Base-by-base conservation (phyloP, 2,113 vertebrate genomes). In the Salvelinus sp. region DNA sequence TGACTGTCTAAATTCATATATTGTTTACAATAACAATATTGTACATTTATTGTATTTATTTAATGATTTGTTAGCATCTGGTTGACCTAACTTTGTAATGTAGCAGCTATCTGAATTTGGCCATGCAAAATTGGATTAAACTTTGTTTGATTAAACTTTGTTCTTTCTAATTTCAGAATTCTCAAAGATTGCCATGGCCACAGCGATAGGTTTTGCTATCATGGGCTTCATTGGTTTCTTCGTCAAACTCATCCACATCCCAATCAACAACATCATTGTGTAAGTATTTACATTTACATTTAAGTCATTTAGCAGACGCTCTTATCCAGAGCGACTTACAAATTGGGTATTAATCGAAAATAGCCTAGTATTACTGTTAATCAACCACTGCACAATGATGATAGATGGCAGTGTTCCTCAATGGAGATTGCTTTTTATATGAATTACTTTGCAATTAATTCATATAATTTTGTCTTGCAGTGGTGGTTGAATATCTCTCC, bases 191-290 rank as follows among this genome's bases (percentile, higher is more conserved):
- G 95, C 95, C 68, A 95, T 95, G 93, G 95, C 95, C 76, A 96
- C 95, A 85, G 94, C 95, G 70, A 96, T 95, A 86, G 95, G 95
- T 80, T 96, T 96, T 83, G 95, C 95, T 0, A 95, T 95, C 81
- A 96, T 96, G 95, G 95, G 94, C 80, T 96, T 96, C 90, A 96
- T 96, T 80, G 94, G 95, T 54, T 96, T 96, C 88, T 96, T 96
- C 80, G 95, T 96, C 74, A 96, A 96, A 80, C 74, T 96, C 82
- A 95, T 96, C 89, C 94, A 96, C 57, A 96, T 96, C 82, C 95
- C 95, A 50, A 96, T 96, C 87, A 96, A 96, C 89, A 96, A 96
- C 86, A 96, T 96, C 71, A 96, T 96, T 87, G 95, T 96, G 94
- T 96, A 93, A 96, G 95, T 96, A 23, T 23, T 23, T 23, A 23